Conservation (phyloP, 2,888 invertebrate species). For the Selenia dentaria region DNA sequence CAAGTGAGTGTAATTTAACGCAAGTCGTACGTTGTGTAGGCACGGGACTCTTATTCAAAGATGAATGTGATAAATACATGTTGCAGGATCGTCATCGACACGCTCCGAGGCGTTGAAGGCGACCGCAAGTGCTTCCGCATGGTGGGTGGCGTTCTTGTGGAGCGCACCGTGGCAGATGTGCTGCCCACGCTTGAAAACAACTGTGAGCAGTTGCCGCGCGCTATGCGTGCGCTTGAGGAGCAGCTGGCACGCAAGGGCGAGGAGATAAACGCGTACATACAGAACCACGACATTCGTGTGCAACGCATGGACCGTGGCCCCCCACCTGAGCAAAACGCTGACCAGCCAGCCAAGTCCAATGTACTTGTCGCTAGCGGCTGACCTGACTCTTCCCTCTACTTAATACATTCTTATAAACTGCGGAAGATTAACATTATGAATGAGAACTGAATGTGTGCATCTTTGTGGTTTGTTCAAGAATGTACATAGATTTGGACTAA, state of each 20-base stretch:
- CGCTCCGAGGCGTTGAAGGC: constrained; percentile 93
- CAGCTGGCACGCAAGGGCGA: constrained; percentile 94
- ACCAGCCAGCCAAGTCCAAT: constrained; percentile 72
- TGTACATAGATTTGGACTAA: too few species aligned
- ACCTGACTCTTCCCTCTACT: too few species aligned
- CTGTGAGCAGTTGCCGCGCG: constrained; percentile 90
- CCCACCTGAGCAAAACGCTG: constrained; percentile 14
- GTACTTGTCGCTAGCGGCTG: constrained; percentile 80
- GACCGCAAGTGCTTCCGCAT: constrained; percentile 96
- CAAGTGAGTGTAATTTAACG: constrained; percentile 86
- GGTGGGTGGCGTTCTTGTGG: constrained; percentile 97
- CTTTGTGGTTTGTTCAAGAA: too few species aligned
- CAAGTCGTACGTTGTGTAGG: background rate
- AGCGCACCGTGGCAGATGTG: constrained; percentile 96
- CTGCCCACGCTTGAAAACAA: constrained; percentile 93
- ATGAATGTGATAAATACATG: too few species aligned
- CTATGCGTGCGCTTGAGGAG: constrained; percentile 91
- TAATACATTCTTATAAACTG: too few species aligned
- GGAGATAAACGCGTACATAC: constrained; percentile 96
- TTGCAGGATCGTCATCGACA: constrained; percentile 96
- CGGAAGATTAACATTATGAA: too few species aligned
- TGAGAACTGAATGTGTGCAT: too few species aligned
- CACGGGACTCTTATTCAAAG: too few species aligned
- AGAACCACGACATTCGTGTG: constrained; percentile 94
- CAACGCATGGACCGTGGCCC: constrained; percentile 66